These are phyloP conservation scores for Remorina albescens DNA, from an alignment of 2,797 vertebrate genomes.

Conservation along the genomic window DNA sequence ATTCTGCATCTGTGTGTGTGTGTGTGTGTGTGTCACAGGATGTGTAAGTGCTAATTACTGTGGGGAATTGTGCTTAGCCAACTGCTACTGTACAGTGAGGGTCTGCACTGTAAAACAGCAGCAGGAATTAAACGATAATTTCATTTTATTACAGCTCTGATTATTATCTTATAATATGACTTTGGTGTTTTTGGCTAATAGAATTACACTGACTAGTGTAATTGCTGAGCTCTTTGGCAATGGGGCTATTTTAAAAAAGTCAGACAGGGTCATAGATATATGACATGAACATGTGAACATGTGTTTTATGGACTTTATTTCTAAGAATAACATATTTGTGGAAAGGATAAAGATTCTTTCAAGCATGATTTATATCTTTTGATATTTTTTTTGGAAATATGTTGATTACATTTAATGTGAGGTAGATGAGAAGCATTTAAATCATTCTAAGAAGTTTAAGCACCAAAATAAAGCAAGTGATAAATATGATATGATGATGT, in stretches of 20 bases:
- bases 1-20: constrained; percentile 15
- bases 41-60: not conserved
- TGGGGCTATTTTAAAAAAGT: not conserved
- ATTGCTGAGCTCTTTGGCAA: not conserved
- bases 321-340: not conserved
- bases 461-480: not conserved
- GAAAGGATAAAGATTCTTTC: not conserved
- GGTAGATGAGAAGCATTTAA: not conserved
- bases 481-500: not conserved
- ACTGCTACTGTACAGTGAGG: not conserved
- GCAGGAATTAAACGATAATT: constrained; percentile 3
- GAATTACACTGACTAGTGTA: not conserved
- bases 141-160: not conserved
- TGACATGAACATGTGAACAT: not conserved
- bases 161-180: not conserved
- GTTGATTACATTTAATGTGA: not conserved
- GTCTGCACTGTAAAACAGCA: not conserved
- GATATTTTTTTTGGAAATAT: not conserved
- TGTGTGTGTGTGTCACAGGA: constrained; percentile 4
- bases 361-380: no score
- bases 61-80: constrained; percentile 1
- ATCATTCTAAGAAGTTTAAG: not conserved
- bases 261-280: not conserved
- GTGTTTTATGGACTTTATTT: not conserved
- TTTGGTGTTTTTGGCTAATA: constrained; percentile 1